phyloP scores from a whole-genome alignment of 2,888 invertebrate species.

The Caenorhabditis wallacei region DNA sequence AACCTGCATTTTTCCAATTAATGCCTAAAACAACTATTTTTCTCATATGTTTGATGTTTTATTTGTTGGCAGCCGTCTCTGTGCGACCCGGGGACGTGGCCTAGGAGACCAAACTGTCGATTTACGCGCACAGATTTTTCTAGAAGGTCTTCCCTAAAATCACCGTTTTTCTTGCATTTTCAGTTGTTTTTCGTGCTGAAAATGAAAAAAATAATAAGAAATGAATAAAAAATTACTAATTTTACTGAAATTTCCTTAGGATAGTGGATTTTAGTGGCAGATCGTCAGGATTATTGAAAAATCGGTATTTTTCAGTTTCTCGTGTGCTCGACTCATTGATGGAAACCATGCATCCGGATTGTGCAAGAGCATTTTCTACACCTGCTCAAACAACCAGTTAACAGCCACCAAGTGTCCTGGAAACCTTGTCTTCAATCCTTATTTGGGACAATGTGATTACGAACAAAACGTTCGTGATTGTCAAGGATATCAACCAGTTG shows the following conservation, averaged over 20 bases:
- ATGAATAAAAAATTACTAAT: no score
- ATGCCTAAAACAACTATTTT: no score
- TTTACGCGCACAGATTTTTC: neutral
- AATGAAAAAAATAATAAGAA: neutral
- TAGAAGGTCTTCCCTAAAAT: neutral
- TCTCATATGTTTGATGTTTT: no score
- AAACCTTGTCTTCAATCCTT: constrained; percentile 67
- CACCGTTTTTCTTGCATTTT: neutral
- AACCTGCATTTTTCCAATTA: no score
- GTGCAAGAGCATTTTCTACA: constrained; percentile 61
- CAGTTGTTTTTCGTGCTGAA: neutral
- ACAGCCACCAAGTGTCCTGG: constrained; percentile 57
- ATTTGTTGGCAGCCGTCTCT: no score
- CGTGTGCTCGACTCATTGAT: constrained; percentile 53
- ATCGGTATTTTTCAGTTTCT: constrained; percentile 45
- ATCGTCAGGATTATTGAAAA: no score
- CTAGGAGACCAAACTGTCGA: neutral
- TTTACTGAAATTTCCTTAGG: no score
- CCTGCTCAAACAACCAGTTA: constrained; percentile 55
- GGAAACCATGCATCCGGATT: constrained; percentile 62
- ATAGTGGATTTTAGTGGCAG: no score
- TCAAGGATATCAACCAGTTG: constrained; percentile 7
- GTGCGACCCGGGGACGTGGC: neutral
- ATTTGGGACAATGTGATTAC: constrained; percentile 69
- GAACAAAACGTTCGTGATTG: constrained; percentile 44